phyloP scores from a whole-genome alignment of 2,113 vertebrate genomes.

The Circaetus cinerascens region DNA sequence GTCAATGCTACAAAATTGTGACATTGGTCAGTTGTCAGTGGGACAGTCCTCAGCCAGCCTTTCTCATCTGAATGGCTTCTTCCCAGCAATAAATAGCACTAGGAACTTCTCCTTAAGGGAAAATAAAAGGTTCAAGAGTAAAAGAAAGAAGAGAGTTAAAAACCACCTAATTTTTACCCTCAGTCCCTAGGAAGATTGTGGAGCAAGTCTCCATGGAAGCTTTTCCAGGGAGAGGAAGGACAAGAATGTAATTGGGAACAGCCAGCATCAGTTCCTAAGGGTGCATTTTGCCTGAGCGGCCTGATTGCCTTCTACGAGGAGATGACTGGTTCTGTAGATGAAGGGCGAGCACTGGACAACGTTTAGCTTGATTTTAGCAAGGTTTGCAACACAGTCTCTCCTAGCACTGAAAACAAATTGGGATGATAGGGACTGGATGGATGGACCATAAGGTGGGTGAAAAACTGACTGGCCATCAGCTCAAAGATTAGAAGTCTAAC shows the following conservation, averaged over 20 bases:
- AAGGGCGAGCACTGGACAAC: not conserved
- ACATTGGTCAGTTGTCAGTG: not conserved
- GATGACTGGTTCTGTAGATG: not conserved
- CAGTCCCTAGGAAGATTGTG: not conserved
- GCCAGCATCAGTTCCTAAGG: not conserved
- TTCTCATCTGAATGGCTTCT: not conserved
- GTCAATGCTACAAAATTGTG: not conserved
- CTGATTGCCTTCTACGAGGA: not conserved
- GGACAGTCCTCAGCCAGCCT: not conserved
- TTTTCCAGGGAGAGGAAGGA: not conserved
- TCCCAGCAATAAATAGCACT: not conserved
- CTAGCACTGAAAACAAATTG: not conserved
- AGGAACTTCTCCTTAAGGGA: not conserved
- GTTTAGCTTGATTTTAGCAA: not conserved
- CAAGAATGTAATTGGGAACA: fast-evolving
- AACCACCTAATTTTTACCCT: not conserved
- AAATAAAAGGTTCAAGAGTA: not conserved
- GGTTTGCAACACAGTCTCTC: not conserved
- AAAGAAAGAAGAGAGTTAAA: not conserved
- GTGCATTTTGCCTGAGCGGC: not conserved
- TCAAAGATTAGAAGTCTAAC: not conserved
- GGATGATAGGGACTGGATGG: not conserved
- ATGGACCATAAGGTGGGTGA: not conserved
- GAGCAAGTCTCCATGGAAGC: not conserved
- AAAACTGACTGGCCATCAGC: not conserved